Conservation (phyloP, 2,113 vertebrate species). For the Centropus unirufus region DNA sequence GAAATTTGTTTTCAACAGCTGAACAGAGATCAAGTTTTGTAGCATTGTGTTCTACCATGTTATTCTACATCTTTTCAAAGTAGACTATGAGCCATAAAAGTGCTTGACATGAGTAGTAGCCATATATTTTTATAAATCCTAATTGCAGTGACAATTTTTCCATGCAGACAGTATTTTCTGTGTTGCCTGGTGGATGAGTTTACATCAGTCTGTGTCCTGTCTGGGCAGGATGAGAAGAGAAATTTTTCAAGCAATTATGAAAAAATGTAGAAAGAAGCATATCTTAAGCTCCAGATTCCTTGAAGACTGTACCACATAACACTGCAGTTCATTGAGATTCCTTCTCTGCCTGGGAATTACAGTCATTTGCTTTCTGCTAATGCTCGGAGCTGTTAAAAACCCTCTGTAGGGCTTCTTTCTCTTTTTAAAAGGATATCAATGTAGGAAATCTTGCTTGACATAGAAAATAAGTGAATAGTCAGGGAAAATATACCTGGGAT, state of each 20-base stretch:
- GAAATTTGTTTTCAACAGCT: background rate
- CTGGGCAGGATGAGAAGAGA: background rate
- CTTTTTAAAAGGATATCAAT: background rate
- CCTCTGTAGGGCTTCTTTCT: background rate
- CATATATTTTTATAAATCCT: background rate
- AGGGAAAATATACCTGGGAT: background rate
- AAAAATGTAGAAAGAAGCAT: background rate
- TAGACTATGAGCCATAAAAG: background rate
- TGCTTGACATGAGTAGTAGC: background rate
- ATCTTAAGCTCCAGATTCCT: background rate
- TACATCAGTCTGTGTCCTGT: background rate
- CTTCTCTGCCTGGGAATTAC: background rate
- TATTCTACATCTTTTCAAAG: background rate
- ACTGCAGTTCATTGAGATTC: background rate
- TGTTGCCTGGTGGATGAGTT: background rate
- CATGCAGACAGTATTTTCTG: background rate
- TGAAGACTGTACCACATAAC: background rate
- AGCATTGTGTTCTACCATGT: background rate
- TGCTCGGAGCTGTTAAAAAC: background rate
- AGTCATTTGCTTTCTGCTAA: background rate
- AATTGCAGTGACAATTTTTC: background rate
- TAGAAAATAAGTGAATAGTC: background rate
- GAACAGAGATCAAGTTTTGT: background rate
- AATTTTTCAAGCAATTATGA: background rate
- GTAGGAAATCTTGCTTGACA: background rate